Conservation (phyloP, 2,113 vertebrate species). For the Mionectes macconnelli region DNA sequence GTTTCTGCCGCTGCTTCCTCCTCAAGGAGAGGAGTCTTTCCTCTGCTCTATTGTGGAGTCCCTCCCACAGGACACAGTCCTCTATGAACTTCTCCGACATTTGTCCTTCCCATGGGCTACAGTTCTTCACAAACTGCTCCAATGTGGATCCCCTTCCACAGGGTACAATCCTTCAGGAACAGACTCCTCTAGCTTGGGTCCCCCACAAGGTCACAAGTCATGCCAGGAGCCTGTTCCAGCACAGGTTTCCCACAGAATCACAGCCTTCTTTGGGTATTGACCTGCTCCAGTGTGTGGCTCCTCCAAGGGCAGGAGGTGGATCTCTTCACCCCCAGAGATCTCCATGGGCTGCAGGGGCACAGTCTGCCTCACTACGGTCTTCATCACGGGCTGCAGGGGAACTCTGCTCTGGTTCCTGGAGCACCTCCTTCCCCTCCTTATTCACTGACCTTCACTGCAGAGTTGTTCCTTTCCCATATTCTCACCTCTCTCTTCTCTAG, state of each 20-base stretch:
- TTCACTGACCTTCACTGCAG: neutral
- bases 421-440: neutral
- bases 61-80: neutral
- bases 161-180: neutral
- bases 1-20: neutral
- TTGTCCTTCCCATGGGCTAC: neutral
- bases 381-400: neutral
- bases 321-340: neutral
- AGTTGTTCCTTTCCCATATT: neutral
- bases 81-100: fast-evolving
- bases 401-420: neutral
- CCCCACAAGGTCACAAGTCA: neutral
- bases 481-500: neutral
- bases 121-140: neutral
- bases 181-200: neutral
- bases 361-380: neutral
- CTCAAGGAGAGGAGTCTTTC: neutral
- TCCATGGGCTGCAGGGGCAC: neutral
- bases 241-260: neutral
- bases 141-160: neutral
- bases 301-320: neutral
- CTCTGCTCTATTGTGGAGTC: neutral
- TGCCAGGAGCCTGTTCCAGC: neutral
- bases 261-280: neutral
- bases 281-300: neutral